phyloP scores from a whole-genome alignment of 1,140 invertebrate species.

The Drosophila suzukii region DNA sequence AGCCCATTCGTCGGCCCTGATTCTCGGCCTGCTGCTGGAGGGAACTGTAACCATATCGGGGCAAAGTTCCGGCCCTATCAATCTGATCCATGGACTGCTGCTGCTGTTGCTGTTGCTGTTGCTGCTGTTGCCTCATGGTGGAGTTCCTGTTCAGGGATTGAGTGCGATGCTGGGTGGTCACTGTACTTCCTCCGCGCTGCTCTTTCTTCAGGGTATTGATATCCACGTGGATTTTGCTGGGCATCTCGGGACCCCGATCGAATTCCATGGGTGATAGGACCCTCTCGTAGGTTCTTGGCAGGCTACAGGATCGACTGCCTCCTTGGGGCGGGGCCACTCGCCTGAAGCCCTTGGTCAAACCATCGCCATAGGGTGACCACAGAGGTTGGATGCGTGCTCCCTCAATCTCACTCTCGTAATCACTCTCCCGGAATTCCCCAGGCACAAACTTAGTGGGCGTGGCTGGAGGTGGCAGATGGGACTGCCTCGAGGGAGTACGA shows the following conservation, averaged over 20 bases:
- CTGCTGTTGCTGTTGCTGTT: conserved; percentile 43
- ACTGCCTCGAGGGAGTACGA: conserved; percentile 68
- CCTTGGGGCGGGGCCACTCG: conserved; percentile 86
- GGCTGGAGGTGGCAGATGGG: conserved; percentile 85
- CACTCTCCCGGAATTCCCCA: conserved; percentile 89
- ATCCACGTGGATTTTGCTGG: conserved; percentile 78
- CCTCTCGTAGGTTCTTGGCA: conserved; percentile 85
- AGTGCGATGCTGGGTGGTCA: conserved; percentile 59
- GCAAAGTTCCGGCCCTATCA: conserved; percentile 86
- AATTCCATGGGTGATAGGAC: conserved; percentile 87
- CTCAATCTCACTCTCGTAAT: conserved; percentile 90
- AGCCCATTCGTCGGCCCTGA: conserved; percentile 87
- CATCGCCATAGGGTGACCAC: conserved; percentile 87
- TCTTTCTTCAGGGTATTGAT: conserved; percentile 67
- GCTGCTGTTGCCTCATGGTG: conserved; percentile 63
- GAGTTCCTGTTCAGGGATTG: conserved; percentile 72
- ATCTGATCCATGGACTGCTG: conserved; percentile 72
- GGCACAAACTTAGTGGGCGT: conserved; percentile 89
- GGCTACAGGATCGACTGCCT: conserved; percentile 83
- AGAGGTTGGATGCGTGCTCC: conserved; percentile 86
- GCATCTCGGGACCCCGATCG: conserved; percentile 86
- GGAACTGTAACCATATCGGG: conserved; percentile 86
- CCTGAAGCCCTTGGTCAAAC: conserved; percentile 87
- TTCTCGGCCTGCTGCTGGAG: conserved; percentile 84
- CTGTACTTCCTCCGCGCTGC: conserved; percentile 68